Evolutionary conservation across 2,888 invertebrate species (phyloP).

Genomic region (Vanessa cardui): DNA sequence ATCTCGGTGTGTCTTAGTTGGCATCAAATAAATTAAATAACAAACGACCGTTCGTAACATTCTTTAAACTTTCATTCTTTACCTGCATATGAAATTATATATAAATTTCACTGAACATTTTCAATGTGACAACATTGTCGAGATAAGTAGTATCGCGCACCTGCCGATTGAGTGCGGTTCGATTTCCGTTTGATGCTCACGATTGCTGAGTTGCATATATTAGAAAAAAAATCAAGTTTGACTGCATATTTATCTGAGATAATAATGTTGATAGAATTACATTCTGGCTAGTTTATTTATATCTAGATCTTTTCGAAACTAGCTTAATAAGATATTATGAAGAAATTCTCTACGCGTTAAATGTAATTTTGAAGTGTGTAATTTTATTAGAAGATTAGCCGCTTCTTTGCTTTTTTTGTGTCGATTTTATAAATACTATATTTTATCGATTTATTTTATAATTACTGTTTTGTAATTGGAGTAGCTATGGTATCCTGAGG

Average conservation of each 20-base stretch:
- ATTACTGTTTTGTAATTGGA: no score
- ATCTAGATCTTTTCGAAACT: not conserved
- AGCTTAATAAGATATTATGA: not conserved
- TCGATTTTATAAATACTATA: no score
- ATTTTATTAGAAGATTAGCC: no score
- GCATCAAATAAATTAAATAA: not conserved
- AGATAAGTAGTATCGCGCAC: not conserved
- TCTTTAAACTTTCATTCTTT: not conserved
- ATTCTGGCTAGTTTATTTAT: not conserved
- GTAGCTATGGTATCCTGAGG: no score
- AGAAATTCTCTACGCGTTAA: no score
- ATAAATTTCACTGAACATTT: not conserved
- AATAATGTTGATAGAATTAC: not conserved
- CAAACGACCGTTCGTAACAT: not conserved
- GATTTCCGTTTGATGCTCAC: not conserved
- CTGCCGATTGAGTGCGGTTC: not conserved
- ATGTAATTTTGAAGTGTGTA: no score
- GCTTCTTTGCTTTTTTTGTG: no score
- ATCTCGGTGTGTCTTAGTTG: no score
- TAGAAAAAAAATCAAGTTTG: not conserved
- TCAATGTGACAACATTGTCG: not conserved
- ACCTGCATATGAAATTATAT: not conserved
- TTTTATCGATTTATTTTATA: no score
- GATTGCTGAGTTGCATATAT: not conserved
- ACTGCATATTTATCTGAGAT: not conserved